Conservation (phyloP, 2,888 invertebrate species). For the Dascillus cervinus region DNA sequence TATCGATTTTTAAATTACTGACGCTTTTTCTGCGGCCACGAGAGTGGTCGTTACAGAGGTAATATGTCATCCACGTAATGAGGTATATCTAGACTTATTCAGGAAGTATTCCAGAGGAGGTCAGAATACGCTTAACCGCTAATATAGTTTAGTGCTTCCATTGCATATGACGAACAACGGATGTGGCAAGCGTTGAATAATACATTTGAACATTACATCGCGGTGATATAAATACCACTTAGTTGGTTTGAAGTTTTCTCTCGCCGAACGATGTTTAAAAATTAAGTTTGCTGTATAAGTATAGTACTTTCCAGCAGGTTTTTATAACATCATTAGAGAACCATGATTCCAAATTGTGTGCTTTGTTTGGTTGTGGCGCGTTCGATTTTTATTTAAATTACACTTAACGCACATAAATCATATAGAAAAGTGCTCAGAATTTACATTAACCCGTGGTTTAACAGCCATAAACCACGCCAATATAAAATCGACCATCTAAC, state of each 20-base stretch:
- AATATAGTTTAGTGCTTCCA: conserved; percentile 16
- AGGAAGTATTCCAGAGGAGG: conserved; percentile 16
- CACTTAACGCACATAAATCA: neutral
- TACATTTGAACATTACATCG: conserved; percentile 15
- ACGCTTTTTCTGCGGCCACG: no score
- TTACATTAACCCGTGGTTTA: no score
- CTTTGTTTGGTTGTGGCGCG: neutral
- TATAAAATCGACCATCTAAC: no score
- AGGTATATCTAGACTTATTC: conserved; percentile 13
- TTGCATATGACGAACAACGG: conserved; percentile 17
- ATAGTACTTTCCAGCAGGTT: no score
- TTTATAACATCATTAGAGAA: no score
- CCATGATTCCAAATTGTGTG: no score
- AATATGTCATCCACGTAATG: conserved; percentile 12
- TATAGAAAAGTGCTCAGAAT: no score
- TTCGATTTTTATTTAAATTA: neutral
- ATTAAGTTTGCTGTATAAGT: no score
- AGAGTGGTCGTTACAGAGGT: conserved; percentile 2
- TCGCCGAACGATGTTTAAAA: neutral
- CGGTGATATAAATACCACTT: conserved; percentile 16
- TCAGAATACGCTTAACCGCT: conserved; percentile 14
- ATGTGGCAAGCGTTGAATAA: conserved; percentile 17
- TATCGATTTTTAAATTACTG: no score
- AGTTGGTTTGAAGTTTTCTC: no score
- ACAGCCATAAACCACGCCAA: no score